A percentile compares a stretch with the other conserved stretches of the same genome.
Evolutionary conservation across 2,797 vertebrate genomes (phyloP).

Genomic region (Ptychadena robeensis): DNA sequence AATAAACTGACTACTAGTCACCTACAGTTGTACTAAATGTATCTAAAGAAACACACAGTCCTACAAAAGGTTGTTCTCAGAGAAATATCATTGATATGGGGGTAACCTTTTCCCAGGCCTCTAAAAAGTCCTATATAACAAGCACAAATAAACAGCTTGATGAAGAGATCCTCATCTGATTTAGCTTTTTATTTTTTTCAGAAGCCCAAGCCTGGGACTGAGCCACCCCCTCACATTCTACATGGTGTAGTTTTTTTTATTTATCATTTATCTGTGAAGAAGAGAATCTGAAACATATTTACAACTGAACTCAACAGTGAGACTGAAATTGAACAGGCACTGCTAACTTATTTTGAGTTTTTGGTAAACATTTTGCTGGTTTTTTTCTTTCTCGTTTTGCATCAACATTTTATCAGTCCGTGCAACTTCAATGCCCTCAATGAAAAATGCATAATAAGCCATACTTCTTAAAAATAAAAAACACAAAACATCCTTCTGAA

Average conservation of each 20-base stretch:
- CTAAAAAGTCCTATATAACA: constrained; percentile 84
- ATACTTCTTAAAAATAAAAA: constrained; percentile 73
- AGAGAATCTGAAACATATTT: constrained; percentile 94
- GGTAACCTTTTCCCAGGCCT: constrained; percentile 82
- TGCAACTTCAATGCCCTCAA: constrained; percentile 88
- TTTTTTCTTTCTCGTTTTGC: constrained; percentile 83
- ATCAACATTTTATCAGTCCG: constrained; percentile 93
- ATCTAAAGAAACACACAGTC: constrained; percentile 92
- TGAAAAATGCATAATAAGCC: constrained; percentile 87
- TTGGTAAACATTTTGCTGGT: constrained; percentile 87
- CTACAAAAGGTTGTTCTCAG: constrained; percentile 86
- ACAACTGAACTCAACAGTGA: constrained; percentile 94
- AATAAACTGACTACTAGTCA: constrained; percentile 88
- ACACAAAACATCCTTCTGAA: constrained; percentile 80
- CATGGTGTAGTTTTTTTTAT: constrained; percentile 78
- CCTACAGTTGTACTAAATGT: constrained; percentile 90
- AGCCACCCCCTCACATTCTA: constrained; percentile 87
- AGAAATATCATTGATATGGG: constrained; percentile 85
- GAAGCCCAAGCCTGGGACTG: constrained; percentile 79
- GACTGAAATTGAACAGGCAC: constrained; percentile 98
- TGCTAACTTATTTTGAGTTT: constrained; percentile 90
- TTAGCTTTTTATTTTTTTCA: constrained; percentile 70
- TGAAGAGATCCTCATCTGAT: constrained; percentile 82
- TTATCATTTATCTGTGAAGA: constrained; percentile 74
- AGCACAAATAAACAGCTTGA: constrained; percentile 83